phyloP scores from a whole-genome alignment of 2,797 vertebrate genomes.

The Falco rusticolus region DNA sequence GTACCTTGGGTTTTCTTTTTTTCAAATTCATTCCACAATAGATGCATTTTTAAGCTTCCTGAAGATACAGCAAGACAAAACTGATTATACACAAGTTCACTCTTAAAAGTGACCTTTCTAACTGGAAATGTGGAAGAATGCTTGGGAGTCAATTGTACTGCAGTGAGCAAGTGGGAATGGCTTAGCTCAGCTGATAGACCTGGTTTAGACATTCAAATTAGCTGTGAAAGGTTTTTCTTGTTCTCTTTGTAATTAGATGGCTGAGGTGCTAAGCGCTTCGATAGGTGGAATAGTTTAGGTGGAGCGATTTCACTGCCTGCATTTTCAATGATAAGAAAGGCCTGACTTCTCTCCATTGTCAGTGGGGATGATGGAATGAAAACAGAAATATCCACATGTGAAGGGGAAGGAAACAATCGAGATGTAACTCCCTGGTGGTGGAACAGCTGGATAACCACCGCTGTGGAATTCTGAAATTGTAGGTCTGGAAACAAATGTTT shows the following conservation, averaged over 20 bases:
- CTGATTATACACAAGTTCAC: background rate
- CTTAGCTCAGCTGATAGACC: conserved; percentile 39
- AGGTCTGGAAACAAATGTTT: background rate
- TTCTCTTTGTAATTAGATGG: conserved; percentile 35
- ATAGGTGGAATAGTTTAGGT: background rate
- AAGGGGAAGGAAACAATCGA: conserved; percentile 4
- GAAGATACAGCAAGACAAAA: background rate
- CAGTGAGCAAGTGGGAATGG: background rate
- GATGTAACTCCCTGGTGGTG: background rate
- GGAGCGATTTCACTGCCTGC: background rate
- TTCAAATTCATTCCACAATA: background rate
- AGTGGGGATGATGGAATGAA: background rate
- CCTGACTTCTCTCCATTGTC: background rate
- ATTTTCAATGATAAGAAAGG: conserved; percentile 22
- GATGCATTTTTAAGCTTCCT: conserved; percentile 6
- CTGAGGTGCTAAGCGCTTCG: background rate
- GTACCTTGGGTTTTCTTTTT: background rate
- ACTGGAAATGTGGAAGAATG: background rate
- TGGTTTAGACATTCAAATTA: conserved; percentile 38
- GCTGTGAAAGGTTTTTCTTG: conserved; percentile 22
- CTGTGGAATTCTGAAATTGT: background rate
- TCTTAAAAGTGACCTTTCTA: background rate
- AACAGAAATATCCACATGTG: background rate
- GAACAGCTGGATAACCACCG: background rate
- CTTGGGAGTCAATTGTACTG: background rate